Conservation (phyloP, 2,113 vertebrate species). For the Neodon shergylaensis region DNA sequence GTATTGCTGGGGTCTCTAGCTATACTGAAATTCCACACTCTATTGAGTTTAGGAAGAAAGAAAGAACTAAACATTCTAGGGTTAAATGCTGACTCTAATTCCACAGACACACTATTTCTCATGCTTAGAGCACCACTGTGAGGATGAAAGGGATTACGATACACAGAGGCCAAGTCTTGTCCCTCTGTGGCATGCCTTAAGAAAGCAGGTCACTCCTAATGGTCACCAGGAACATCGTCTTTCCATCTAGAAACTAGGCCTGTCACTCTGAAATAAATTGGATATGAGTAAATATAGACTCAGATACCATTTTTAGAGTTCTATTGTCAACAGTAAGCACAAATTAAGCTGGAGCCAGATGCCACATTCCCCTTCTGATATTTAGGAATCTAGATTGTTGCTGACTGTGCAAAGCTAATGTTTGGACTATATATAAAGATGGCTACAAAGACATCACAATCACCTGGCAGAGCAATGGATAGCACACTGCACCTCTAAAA, state of each 20-base stretch:
- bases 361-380: constrained; percentile 55
- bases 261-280: constrained; percentile 65
- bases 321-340: constrained; percentile 68
- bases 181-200: not conserved
- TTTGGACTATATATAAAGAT: constrained; percentile 58
- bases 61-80: not conserved
- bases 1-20: not conserved
- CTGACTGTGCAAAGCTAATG: constrained; percentile 66
- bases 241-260: constrained; percentile 68
- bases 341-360: constrained; percentile 70
- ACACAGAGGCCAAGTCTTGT: not conserved
- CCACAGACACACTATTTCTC: not conserved
- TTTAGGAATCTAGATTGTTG: constrained; percentile 69
- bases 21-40: not conserved
- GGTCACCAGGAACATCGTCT: constrained; percentile 62
- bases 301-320: constrained; percentile 65
- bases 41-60: not conserved
- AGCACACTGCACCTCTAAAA: not conserved
- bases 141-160: not conserved
- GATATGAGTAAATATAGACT: constrained; percentile 68
- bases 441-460: constrained; percentile 71
- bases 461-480: not conserved
- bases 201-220: constrained; percentile 51
- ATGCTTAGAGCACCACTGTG: constrained; percentile 39
- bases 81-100: not conserved